These are phyloP conservation scores for Spheniscus humboldti DNA, from an alignment of 2,797 vertebrate species.

Conservation along the genomic window DNA sequence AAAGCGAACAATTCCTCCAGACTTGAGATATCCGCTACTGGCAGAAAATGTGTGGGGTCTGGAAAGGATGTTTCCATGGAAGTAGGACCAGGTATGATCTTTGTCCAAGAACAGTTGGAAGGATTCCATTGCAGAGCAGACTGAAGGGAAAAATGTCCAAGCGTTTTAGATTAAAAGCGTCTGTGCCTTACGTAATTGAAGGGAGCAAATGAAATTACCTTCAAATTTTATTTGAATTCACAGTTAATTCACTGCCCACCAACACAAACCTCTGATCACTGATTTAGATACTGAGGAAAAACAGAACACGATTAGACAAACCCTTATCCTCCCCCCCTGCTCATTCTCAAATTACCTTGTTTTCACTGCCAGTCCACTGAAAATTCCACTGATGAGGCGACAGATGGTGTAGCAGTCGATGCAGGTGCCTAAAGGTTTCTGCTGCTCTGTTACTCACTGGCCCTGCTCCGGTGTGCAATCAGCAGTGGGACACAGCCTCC, in stretches of 20 bases:
- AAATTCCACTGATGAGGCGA: neutral
- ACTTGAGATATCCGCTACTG: conserved; percentile 52
- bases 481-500: neutral
- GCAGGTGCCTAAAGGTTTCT: neutral
- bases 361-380: neutral
- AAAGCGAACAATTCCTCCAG: conserved; percentile 48
- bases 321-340: neutral
- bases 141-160: neutral
- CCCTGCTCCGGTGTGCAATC: too few relatives aligned
- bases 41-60: conserved; percentile 54
- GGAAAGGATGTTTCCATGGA: conserved; percentile 64
- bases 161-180: conserved; percentile 23
- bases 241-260: neutral
- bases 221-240: neutral
- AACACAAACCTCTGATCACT: neutral
- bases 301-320: neutral
- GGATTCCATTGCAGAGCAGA: neutral
- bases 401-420: neutral
- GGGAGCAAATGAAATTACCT: conserved; percentile 38
- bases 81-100: conserved; percentile 75
- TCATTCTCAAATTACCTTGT: neutral
- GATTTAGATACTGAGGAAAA: neutral
- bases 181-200: conserved; percentile 10
- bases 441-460: neutral
- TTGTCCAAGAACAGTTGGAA: conserved; percentile 33